Conservation (phyloP, 2,888 invertebrate species). For the Apocheima hispidaria region DNA sequence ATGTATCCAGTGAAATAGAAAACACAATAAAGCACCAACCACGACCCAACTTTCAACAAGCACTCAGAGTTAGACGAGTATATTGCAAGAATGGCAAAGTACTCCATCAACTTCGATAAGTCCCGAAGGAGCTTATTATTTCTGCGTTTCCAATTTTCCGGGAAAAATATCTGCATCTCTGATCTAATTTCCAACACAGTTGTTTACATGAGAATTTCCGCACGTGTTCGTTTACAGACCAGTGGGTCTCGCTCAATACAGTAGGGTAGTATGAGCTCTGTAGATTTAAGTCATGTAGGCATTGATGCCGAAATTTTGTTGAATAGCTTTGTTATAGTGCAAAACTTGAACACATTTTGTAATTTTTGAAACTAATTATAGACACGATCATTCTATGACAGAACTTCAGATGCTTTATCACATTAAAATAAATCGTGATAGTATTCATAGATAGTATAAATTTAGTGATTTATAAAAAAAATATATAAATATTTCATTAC, state of each 20-base stretch:
- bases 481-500: too few species aligned
- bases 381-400: too few species aligned
- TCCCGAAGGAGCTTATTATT: conserved; percentile 27
- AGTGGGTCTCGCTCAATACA: conserved; percentile 24
- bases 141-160: conserved; percentile 22
- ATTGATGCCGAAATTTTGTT: too few species aligned
- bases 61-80: neutral
- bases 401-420: too few species aligned
- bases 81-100: conserved; percentile 12
- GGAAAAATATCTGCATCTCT: conserved; percentile 33
- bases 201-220: conserved; percentile 49
- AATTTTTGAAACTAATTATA: too few species aligned
- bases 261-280: conserved; percentile 2
- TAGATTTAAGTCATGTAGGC: too few species aligned
- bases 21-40: conserved; percentile 1
- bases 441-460: too few species aligned
- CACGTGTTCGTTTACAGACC: conserved; percentile 56
- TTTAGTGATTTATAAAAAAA: too few species aligned
- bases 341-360: too few species aligned
- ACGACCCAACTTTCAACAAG: neutral
- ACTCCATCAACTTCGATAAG: conserved; percentile 22
- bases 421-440: too few species aligned
- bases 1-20: conserved; percentile 7
- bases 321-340: too few species aligned
- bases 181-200: conserved; percentile 30